Evolutionary conservation across 2,888 invertebrate species (phyloP).

Genomic region (Micropterix aruncella): DNA sequence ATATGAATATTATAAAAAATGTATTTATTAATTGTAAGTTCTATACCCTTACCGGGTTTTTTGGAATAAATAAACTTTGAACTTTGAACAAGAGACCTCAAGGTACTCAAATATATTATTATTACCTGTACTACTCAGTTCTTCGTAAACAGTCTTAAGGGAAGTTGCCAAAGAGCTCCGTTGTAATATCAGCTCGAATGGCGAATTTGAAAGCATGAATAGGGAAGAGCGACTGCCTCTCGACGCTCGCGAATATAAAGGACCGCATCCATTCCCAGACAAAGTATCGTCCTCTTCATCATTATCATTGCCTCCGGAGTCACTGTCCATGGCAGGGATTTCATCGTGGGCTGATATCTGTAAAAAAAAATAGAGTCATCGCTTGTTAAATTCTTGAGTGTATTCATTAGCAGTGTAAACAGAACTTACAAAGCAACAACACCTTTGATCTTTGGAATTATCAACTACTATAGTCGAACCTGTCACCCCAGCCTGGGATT

Average conservation of each 20-base stretch:
- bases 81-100: too few species aligned
- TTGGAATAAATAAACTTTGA: too few species aligned
- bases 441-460: too few species aligned
- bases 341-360: conserved; percentile 44
- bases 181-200: conserved; percentile 69
- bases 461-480: too few species aligned
- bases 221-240: conserved; percentile 12
- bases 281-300: conserved; percentile 25
- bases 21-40: neutral
- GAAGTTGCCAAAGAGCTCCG: conserved; percentile 73
- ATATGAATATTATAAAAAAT: neutral
- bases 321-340: conserved; percentile 34
- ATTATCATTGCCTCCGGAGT: conserved; percentile 26
- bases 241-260: conserved; percentile 5
- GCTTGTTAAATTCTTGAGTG: too few species aligned
- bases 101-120: neutral
- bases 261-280: conserved; percentile 24
- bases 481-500: too few species aligned
- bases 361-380: too few species aligned
- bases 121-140: conserved; percentile 48
- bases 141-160: conserved; percentile 69
- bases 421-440: too few species aligned
- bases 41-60: too few species aligned
- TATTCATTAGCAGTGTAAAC: too few species aligned
- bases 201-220: conserved; percentile 32